Conservation (phyloP, 2,113 vertebrate species). For the Muscicapa adusta region DNA sequence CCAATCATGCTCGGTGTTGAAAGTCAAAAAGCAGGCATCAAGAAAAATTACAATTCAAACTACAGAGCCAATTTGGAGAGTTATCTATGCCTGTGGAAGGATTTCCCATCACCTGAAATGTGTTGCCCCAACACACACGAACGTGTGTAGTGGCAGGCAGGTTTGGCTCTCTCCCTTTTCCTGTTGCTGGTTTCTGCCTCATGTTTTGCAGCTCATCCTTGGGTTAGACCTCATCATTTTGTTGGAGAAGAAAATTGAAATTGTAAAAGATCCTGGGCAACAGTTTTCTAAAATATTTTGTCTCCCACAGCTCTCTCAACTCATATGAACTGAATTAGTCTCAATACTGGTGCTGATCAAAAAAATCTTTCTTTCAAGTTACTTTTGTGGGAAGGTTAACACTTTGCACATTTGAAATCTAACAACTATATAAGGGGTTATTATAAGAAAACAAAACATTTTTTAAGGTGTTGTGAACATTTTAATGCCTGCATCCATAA, state of each 20-base stretch:
- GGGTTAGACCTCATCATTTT: not conserved
- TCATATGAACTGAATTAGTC: slow-evolving; percentile 61
- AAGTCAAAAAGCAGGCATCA: not conserved
- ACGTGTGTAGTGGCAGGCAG: accelerated
- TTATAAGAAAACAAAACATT: not conserved
- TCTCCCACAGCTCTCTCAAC: slow-evolving; percentile 7
- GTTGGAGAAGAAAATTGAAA: not conserved
- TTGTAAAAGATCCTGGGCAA: not conserved
- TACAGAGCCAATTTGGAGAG: not conserved
- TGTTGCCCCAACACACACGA: not conserved
- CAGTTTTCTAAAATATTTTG: slow-evolving; percentile 30
- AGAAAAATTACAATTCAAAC: not conserved
- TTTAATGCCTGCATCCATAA: not conserved
- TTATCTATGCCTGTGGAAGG: not conserved
- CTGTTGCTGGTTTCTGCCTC: not conserved
- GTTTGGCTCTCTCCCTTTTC: not conserved
- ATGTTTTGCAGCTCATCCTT: not conserved
- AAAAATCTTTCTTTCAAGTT: slow-evolving; percentile 43
- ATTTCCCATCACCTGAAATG: not conserved
- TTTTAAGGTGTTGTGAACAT: not conserved
- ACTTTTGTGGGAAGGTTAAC: slow-evolving; percentile 45
- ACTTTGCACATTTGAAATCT: slow-evolving; percentile 59
- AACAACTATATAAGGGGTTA: not conserved
- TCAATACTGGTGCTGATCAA: slow-evolving; percentile 42
- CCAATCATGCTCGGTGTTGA: not conserved